Evolutionary conservation across 2,888 invertebrate species (phyloP).

Genomic region (Meiosimyza platycephala): DNA sequence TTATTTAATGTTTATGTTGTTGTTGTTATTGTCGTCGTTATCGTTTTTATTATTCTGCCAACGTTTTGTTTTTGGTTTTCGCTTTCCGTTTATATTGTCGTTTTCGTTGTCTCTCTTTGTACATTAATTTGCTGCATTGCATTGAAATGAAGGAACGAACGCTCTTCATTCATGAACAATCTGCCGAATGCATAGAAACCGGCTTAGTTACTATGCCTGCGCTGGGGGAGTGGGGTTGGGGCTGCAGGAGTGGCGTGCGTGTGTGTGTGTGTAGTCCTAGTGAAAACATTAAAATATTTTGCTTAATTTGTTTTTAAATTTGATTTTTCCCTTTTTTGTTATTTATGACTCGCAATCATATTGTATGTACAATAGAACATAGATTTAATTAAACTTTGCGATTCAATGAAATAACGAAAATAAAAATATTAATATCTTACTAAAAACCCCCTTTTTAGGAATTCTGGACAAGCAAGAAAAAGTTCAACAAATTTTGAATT

Average conservation of each 20-base stretch:
- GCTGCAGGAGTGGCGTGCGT: background rate
- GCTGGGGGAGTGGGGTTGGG: background rate
- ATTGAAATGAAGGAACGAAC: background rate
- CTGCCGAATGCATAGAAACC: conserved; percentile 20
- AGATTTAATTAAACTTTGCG: too few relatives aligned
- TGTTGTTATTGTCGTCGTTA: background rate
- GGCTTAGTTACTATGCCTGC: background rate
- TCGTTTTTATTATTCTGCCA: conserved; percentile 14
- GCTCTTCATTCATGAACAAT: conserved; percentile 20
- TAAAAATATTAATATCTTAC: too few relatives aligned
- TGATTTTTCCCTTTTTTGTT: too few relatives aligned
- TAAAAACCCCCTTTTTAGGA: too few relatives aligned
- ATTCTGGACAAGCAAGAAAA: too few relatives aligned
- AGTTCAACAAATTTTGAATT: too few relatives aligned
- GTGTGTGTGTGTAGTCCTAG: background rate
- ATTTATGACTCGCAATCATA: too few relatives aligned
- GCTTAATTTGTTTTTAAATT: conserved; percentile 30
- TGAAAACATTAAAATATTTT: background rate
- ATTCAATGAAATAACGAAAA: too few relatives aligned
- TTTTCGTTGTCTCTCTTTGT: conserved; percentile 1
- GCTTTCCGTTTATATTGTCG: conserved; percentile 23
- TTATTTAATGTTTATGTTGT: background rate
- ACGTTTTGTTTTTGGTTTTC: conserved; percentile 19
- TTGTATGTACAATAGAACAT: too few relatives aligned
- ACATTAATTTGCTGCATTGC: background rate